Base-by-base conservation (phyloP, 2,888 invertebrate genomes). In the Pharmacophagus antenor region DNA sequence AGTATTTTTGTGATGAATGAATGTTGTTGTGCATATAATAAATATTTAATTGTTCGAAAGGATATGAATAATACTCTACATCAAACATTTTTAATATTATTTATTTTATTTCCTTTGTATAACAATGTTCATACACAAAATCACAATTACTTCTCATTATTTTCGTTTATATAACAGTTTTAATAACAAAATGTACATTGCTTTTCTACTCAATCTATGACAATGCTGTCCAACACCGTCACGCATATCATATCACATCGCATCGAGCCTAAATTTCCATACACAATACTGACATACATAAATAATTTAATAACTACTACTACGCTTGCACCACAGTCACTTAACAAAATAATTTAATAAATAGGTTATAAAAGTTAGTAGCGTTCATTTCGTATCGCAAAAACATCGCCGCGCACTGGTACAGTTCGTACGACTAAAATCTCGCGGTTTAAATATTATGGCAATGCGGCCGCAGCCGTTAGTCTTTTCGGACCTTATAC, bases 221-320 rank as follows among this genome's bases (percentile, higher is more conserved):
- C 76, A 74, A 78, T 73, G 74, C 58, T 68, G 72, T 74, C 80
- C 80, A 74, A 76, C 73, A 77, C 68, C 66, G 76, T 77, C 76
- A 72, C 78, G 73, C 66, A 65, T 70, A 74, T 71, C 66, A 65
- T 70, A 74, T 71, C 76, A 80, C 81, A 87, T 85, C 82, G 83
- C 83, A 84, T 74, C 76, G 79, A 76, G 70, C 76, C 77, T 75
- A 77, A 76, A 72, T 81, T 76, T 83, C 79, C 79, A 76, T 78
- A 76, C 77, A 76, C 70, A 89, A 88, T 88, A 90, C 88, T 89
- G 88, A 84, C 84, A 84, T 82, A 85, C 83, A 84, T 83, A 81
- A 89, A 90, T 89, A 89, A 90, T 88, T 88, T 88, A 89, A 82
- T 82, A 85, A 86, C 71, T 74, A 79, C 71, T 74, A 79, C 80